Evolutionary conservation across 2,888 invertebrate species (phyloP).

Genomic region (Plagodis pulveraria): DNA sequence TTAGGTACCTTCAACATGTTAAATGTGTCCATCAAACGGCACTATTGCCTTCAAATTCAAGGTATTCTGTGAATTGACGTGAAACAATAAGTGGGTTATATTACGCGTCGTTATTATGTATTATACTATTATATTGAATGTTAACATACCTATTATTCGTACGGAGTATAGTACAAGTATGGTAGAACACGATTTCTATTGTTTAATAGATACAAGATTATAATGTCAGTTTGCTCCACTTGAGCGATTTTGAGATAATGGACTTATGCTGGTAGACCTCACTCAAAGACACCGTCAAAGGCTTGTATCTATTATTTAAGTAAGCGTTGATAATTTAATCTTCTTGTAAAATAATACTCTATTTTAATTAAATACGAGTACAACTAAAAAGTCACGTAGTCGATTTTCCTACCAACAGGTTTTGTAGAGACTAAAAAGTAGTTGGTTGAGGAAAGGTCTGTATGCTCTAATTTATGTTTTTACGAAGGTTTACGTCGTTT

Average conservation of each 20-base stretch:
- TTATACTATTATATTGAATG: background rate
- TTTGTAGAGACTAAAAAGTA: too few relatives aligned
- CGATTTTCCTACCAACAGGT: too few relatives aligned
- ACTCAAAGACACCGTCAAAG: too few relatives aligned
- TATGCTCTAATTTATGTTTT: too few relatives aligned
- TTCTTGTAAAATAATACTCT: too few relatives aligned
- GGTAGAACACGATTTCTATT: background rate
- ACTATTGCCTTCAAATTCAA: background rate
- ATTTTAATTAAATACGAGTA: too few relatives aligned
- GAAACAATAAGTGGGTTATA: background rate
- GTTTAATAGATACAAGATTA: background rate
- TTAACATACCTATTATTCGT: background rate
- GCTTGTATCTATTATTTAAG: background rate
- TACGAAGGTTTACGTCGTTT: too few relatives aligned
- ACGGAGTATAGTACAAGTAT: too few relatives aligned
- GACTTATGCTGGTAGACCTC: slow-evolving; percentile 1
- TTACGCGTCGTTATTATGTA: background rate
- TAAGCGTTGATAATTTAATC: too few relatives aligned
- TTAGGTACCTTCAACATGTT: too few relatives aligned
- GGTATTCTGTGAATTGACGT: background rate
- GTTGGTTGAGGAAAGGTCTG: too few relatives aligned
- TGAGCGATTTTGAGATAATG: background rate
- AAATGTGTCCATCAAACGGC: background rate
- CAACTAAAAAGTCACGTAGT: too few relatives aligned
- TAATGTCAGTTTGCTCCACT: background rate